Evolutionary conservation across 2,113 vertebrate genomes (phyloP).

Genomic region (Machaerirhynchus nigripectus): DNA sequence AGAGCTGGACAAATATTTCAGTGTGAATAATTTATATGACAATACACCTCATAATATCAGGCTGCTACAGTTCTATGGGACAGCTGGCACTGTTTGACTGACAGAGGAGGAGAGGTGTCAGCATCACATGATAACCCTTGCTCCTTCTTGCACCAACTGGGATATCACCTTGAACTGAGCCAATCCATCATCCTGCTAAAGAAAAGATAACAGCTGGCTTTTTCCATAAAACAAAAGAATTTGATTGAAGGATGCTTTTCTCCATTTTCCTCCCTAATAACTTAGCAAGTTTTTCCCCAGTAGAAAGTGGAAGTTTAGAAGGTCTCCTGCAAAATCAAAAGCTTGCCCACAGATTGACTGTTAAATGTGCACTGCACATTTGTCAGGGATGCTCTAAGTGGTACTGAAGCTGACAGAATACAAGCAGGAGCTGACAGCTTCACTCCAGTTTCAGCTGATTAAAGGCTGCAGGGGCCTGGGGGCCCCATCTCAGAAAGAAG

Average conservation of each 20-base stretch:
- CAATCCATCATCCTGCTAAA: conserved; percentile 17
- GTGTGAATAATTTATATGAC: background rate
- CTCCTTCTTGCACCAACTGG: background rate
- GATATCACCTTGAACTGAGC: background rate
- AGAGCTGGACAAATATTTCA: background rate
- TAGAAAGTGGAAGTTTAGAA: background rate
- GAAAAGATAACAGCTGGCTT: background rate
- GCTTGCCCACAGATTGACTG: background rate
- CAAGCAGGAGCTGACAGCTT: conserved; percentile 69
- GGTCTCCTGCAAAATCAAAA: conserved; percentile 38
- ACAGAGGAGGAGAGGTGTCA: background rate
- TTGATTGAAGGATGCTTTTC: background rate
- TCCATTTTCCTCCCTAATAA: background rate
- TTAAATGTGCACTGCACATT: background rate
- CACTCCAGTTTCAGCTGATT: conserved; percentile 66
- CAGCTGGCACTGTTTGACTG: background rate
- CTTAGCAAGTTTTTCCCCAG: background rate
- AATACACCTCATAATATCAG: background rate
- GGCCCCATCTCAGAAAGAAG: background rate
- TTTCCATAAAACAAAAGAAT: background rate
- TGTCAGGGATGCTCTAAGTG: conserved; percentile 67
- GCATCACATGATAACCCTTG: background rate
- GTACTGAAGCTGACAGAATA: conserved; percentile 57
- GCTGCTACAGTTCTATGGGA: background rate
- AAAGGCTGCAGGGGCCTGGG: conserved; percentile 60